These are phyloP conservation scores for Anorthoa munda DNA, from an alignment of 2,888 invertebrate species.

Conservation along the genomic window DNA sequence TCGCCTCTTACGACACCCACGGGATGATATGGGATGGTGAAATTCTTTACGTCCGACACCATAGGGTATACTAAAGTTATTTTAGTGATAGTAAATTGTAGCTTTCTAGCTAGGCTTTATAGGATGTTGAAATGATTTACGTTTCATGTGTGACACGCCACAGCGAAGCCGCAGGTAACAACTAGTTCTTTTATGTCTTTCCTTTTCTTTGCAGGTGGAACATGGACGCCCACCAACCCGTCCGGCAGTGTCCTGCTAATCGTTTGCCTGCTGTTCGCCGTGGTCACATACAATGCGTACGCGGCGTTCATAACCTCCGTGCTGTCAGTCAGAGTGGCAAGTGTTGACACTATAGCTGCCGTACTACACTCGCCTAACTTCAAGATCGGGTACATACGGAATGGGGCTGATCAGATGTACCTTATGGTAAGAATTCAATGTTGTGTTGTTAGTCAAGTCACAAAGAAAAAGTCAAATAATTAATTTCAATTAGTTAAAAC, in stretches of 20 bases:
- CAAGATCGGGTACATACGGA: conserved; percentile 91
- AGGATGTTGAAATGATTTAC: no score
- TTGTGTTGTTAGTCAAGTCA: no score
- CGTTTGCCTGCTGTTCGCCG: conserved; percentile 91
- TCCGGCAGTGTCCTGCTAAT: conserved; percentile 91
- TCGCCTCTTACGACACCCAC: no score
- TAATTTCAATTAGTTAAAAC: no score
- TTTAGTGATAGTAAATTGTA: no score
- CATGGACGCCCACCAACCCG: conserved; percentile 90
- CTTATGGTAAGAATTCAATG: conserved; percentile 86
- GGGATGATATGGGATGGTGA: no score
- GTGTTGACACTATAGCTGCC: conserved; percentile 91
- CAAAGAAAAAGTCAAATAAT: no score
- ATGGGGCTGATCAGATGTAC: conserved; percentile 92
- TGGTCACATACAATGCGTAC: conserved; percentile 92
- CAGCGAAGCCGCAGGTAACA: no score
- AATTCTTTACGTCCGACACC: no score
- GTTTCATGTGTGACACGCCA: no score
- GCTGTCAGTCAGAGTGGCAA: conserved; percentile 91
- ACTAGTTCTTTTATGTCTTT: not conserved
- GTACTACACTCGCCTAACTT: conserved; percentile 90
- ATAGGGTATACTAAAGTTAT: no score
- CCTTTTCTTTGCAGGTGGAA: conserved; percentile 85
- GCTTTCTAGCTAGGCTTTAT: no score
- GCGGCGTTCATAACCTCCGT: conserved; percentile 93